Evolutionary conservation across 2,113 vertebrate species (phyloP).

Genomic region (Hydropotes inermis): DNA sequence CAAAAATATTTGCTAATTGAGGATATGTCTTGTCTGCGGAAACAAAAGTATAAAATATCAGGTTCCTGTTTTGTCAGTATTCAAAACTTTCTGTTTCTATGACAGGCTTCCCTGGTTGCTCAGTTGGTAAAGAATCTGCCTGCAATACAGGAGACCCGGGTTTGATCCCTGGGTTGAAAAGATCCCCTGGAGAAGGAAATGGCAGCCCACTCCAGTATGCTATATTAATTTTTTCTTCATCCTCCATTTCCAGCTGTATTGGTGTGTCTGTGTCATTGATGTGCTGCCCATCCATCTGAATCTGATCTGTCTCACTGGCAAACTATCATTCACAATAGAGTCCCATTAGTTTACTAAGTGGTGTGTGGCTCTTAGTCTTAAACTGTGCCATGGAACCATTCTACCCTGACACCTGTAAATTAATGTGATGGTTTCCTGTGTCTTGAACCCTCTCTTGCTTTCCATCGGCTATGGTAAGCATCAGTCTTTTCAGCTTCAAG

Average conservation of each 20-base stretch:
- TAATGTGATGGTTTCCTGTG: conserved; percentile 90
- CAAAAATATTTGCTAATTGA: neutral
- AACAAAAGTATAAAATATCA: neutral
- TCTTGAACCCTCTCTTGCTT: conserved; percentile 84
- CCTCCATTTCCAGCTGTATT: neutral
- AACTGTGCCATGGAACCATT: conserved; percentile 90
- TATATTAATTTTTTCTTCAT: neutral
- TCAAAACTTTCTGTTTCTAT: neutral
- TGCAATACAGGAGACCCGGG: neutral
- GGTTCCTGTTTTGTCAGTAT: neutral
- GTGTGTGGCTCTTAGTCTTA: conserved; percentile 89
- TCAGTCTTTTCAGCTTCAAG: neutral
- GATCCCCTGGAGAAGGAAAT: neutral
- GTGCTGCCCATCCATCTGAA: neutral
- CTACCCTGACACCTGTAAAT: conserved; percentile 89
- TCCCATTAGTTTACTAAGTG: neutral
- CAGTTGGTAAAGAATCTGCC: neutral
- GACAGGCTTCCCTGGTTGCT: neutral
- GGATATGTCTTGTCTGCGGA: neutral
- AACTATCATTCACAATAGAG: neutral
- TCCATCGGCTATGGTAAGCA: neutral
- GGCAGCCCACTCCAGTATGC: neutral
- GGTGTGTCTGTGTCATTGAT: conserved; percentile 26
- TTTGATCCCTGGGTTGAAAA: neutral
- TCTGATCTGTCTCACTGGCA: neutral